phyloP scores from a whole-genome alignment of 2,113 vertebrate genomes.

The Otocyon megalotis region DNA sequence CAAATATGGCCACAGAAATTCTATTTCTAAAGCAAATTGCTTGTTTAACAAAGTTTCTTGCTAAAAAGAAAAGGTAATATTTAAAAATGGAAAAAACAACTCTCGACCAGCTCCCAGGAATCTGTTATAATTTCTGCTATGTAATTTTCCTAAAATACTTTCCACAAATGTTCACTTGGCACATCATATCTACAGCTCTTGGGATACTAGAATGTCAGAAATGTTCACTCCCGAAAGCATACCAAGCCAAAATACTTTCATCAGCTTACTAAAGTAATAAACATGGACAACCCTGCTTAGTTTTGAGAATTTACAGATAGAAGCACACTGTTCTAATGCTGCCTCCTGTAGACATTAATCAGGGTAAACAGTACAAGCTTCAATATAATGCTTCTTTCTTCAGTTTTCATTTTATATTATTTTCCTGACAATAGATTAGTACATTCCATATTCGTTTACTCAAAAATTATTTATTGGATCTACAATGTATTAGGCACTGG shows the following conservation, averaged over 20 bases:
- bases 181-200: background rate
- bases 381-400: background rate
- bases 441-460: background rate
- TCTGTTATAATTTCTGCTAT: background rate
- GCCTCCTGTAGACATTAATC: background rate
- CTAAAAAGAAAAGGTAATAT: conserved; percentile 43
- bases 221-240: background rate
- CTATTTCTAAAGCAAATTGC: background rate
- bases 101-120: background rate
- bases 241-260: background rate
- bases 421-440: background rate
- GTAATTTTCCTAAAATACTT: conserved; percentile 30
- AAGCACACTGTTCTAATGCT: background rate
- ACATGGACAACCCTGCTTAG: background rate
- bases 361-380: background rate
- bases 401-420: background rate
- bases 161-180: conserved; percentile 7
- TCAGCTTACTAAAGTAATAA: background rate
- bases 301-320: background rate
- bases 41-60: background rate
- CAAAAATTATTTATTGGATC: background rate
- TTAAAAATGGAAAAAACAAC: conserved; percentile 41
- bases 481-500: background rate
- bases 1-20: background rate
- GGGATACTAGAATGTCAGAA: background rate